Evolutionary conservation across 2,113 vertebrate species (phyloP), one percentile per base, ranked within the genome.

Genomic region (Dolichallabes microphthalmus): DNA sequence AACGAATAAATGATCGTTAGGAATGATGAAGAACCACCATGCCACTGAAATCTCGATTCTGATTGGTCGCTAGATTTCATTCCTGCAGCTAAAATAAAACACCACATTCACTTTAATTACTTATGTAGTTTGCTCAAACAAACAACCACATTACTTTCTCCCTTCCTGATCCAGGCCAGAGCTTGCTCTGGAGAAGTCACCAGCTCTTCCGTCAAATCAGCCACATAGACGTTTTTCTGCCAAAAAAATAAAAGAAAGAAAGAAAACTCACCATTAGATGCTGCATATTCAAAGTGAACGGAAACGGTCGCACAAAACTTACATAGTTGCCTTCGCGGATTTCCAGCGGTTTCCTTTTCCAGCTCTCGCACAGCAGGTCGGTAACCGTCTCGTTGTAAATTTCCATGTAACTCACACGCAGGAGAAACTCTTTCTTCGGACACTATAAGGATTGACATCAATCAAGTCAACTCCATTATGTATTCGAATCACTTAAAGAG

Each of bases 331-430:
- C 94, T 91, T 99, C 98, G 64, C 97, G 91, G 88, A 99, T 95
- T 92, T 97, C 96, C 83, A 99, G 91, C 2, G 98, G 97, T 88
- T 97, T 98, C 90, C 96, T 95, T 92, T 97, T 98, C 90, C 95
- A 95, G 66, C 88, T 96, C 80, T 96, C 96, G 35, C 96, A 96
- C 10, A 99, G 95, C 85, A 99, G 92, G 86, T 99, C 97, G 0
- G 95, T 96, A 76, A 99, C 96, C 0, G 96, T 98, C 88, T 99
- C 98, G 32, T 99, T 99, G 90, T 99, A 98, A 89, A 99, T 99
- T 84, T 99, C 98, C 97, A 99, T 97, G 84, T 99, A 99, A 9
- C 97, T 99, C 75, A 99, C 97, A 0, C 97, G 93, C 64, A 99
- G 91, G 22, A 99, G 95, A 90, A 99, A 99, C 90, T 99, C 97